phyloP scores from a whole-genome alignment of 2,888 invertebrate species.

The Ennomos erosarius region DNA sequence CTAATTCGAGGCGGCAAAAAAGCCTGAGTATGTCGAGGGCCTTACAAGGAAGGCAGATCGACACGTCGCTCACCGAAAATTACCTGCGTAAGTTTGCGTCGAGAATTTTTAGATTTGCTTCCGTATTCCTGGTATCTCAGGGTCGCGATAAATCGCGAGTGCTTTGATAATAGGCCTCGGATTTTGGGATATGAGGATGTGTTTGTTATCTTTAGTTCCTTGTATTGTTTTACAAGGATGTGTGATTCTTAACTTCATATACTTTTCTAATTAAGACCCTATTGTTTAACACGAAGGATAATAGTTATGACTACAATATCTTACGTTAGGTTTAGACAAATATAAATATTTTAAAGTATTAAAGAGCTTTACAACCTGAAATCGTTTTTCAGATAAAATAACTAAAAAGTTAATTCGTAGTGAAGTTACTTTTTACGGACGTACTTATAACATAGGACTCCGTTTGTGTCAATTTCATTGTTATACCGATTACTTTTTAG shows the following conservation, averaged over 20 bases:
- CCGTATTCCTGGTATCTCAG: conserved; percentile 70
- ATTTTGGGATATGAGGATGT: conserved; percentile 35
- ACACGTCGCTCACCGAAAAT: conserved; percentile 78
- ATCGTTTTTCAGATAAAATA: no score
- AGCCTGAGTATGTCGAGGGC: conserved; percentile 51
- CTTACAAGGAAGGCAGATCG: conserved; percentile 70
- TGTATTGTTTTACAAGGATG: conserved; percentile 1
- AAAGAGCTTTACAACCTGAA: no score
- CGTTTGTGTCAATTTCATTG: no score
- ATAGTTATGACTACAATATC: no score
- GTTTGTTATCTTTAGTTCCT: conserved; percentile 12
- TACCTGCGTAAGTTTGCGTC: conserved; percentile 66
- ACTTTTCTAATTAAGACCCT: background rate
- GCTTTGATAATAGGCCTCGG: conserved; percentile 33
- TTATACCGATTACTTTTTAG: no score
- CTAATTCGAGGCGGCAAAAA: conserved; percentile 33
- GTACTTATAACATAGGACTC: no score
- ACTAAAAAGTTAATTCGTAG: no score
- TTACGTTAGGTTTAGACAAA: no score
- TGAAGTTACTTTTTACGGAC: no score
- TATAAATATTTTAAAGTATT: no score
- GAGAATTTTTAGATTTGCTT: conserved; percentile 79
- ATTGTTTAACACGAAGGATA: no score
- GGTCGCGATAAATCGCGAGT: conserved; percentile 54
- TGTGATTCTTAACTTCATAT: background rate